Percentiles rank a stretch among this genome's conserved stretches.
phyloP scores from a whole-genome alignment of 2,113 vertebrate genomes.

The Rostratula benghalensis region DNA sequence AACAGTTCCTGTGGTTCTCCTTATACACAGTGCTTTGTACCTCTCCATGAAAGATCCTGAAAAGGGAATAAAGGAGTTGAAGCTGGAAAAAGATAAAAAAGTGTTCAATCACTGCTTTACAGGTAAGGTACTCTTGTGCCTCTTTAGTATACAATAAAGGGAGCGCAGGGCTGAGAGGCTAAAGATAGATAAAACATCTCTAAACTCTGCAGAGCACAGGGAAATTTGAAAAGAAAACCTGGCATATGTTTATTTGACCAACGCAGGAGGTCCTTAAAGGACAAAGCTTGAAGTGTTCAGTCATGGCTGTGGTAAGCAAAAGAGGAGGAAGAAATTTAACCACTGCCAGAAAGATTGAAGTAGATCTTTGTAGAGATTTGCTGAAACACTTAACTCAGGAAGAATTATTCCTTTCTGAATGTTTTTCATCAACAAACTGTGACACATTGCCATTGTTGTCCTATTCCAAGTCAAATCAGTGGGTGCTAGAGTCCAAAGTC shows the following conservation, averaged over 20 bases:
- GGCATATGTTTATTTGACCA: background rate
- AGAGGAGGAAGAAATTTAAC: background rate
- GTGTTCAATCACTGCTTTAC: slow-evolving; percentile 95
- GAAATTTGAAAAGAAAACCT: background rate
- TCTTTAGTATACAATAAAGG: background rate
- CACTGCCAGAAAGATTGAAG: background rate
- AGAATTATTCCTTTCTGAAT: background rate
- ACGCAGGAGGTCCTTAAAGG: background rate
- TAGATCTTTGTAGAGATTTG: background rate
- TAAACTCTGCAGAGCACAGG: background rate
- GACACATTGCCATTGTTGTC: background rate
- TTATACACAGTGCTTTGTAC: slow-evolving; percentile 83
- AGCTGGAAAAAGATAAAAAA: slow-evolving; percentile 89
- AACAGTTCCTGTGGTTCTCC: background rate
- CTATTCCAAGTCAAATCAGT: background rate
- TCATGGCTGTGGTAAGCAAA: background rate
- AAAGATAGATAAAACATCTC: background rate
- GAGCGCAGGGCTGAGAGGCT: background rate
- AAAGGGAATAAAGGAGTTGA: slow-evolving; percentile 88
- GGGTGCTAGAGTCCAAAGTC: background rate
- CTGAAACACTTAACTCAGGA: background rate
- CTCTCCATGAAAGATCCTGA: slow-evolving; percentile 88
- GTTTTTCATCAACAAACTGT: background rate
- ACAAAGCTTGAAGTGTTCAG: background rate
- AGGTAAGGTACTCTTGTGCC: slow-evolving; percentile 72